Evolutionary conservation across 2,888 invertebrate genomes (phyloP).

Genomic region (Gymnoscelis rufifasciata): DNA sequence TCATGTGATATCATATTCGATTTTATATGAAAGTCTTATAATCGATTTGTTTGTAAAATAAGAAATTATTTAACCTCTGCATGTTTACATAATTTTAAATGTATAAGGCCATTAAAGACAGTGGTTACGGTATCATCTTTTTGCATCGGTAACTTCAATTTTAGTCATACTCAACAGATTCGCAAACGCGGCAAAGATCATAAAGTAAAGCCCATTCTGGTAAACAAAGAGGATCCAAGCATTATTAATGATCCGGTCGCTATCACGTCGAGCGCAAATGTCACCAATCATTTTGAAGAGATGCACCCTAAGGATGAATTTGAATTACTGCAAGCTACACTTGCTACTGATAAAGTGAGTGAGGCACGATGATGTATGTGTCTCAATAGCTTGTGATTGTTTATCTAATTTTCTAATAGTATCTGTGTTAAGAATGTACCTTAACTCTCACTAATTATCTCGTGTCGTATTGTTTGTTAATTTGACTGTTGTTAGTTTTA

Average conservation of each 20-base stretch:
- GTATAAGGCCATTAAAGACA: too few relatives aligned
- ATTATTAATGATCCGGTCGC: constrained; percentile 74
- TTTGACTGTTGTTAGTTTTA: neutral
- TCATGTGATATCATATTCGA: too few relatives aligned
- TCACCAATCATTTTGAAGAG: constrained; percentile 86
- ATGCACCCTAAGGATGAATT: constrained; percentile 90
- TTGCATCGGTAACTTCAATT: constrained; percentile 1
- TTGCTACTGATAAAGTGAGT: constrained; percentile 72
- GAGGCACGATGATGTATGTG: constrained; percentile 25
- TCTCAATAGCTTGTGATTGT: constrained; percentile 1
- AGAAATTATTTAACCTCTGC: too few relatives aligned
- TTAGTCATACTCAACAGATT: constrained; percentile 59
- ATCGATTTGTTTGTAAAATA: too few relatives aligned
- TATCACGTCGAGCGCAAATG: constrained; percentile 57
- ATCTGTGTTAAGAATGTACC: neutral
- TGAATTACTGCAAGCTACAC: constrained; percentile 68
- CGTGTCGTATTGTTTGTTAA: neutral
- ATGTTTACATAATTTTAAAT: too few relatives aligned
- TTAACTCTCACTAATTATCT: constrained; percentile 9
- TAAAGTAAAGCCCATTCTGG: constrained; percentile 85
- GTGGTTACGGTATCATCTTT: too few relatives aligned
- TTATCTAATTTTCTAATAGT: neutral
- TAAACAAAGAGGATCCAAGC: constrained; percentile 85
- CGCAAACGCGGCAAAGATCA: constrained; percentile 85
- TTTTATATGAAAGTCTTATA: too few relatives aligned